Evolutionary conservation across 23 tunicate species (phyloP), one percentile per base, ranked within the genome.

Genomic region (Trididemnum miniatum): DNA sequence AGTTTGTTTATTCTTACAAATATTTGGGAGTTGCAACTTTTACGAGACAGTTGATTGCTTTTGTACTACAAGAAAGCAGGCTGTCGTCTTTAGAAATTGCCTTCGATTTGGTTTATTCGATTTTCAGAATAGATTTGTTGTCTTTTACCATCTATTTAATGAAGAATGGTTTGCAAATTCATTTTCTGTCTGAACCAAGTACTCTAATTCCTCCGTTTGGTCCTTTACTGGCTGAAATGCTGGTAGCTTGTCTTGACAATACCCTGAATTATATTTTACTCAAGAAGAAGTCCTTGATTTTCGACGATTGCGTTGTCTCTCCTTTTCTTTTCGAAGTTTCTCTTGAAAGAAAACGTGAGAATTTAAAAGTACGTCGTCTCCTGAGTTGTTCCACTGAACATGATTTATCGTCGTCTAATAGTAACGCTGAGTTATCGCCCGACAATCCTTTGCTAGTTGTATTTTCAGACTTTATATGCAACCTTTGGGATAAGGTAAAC

Each of bases 381-480:
- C 83, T 93, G n/a, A 93, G 98, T 49, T 87, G 83, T 28, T 83
- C 93, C 1, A 90, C 98, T 7, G 98, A 93, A 36, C 98, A 93
- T 51, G 98, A 93, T 39, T 76, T 93, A 3, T 59, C 91, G 0
- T 64, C 92, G 0, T 34, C 88, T 52, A 78, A 35, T 0, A 83
- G 63, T 34, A 80, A 35, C 49, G 72, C 87, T 23, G 84, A 81
- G 20, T 44, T 93, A 44, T 57, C 93, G 0, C 44, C 83, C 31
- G 63, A 69, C 37, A 78, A 88, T 34, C 93, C 93, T 30, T 51
- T 88, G 35, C 3, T 77, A 15, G 22, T 59, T 49, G 79, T 88
- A 23, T 40, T 87, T 22, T 39, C 35, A 1, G 82, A 81, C 18
- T 87, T 87, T 35, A 37, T 87, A 0, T 71, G 73, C 4, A 20